A percentile compares a stretch with the other conserved stretches of the same genome.
Evolutionary conservation across 2,113 vertebrate species (phyloP).

Genomic region (Solea senegalensis): DNA sequence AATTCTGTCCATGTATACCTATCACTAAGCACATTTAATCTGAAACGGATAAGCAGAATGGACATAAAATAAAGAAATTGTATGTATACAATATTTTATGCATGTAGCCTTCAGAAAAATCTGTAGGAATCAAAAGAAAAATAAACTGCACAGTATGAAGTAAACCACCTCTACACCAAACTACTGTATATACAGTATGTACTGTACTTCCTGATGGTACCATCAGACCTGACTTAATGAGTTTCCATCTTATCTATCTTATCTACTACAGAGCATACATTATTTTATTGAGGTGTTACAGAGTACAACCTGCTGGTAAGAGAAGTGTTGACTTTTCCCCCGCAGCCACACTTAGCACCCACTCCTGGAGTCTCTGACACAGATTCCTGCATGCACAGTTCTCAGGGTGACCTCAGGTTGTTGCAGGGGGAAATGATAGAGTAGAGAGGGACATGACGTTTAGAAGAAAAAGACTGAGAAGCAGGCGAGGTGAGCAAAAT

Average conservation of each 20-base stretch:
- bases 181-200: too few species aligned
- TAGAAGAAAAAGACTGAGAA: constrained; percentile 26
- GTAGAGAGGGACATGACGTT: constrained; percentile 29
- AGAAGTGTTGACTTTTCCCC: constrained; percentile 1
- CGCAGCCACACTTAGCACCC: neutral
- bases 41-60: too few species aligned
- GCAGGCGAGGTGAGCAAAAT: constrained; percentile 54
- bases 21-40: too few species aligned
- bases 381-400: neutral
- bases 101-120: too few species aligned
- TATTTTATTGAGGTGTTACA: neutral
- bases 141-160: too few species aligned
- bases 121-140: too few species aligned
- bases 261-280: too few species aligned
- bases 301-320: neutral
- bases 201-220: too few species aligned
- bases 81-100: too few species aligned
- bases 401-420: constrained; percentile 43
- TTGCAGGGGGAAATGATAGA: constrained; percentile 33
- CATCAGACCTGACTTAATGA: neutral
- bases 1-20: too few species aligned
- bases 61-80: too few species aligned
- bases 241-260: neutral
- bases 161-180: too few species aligned
- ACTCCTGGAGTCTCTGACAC: neutral